Evolutionary conservation across 2,888 invertebrate species (phyloP), one percentile per base, ranked within the genome.

Genomic region (Tachina lurida): DNA sequence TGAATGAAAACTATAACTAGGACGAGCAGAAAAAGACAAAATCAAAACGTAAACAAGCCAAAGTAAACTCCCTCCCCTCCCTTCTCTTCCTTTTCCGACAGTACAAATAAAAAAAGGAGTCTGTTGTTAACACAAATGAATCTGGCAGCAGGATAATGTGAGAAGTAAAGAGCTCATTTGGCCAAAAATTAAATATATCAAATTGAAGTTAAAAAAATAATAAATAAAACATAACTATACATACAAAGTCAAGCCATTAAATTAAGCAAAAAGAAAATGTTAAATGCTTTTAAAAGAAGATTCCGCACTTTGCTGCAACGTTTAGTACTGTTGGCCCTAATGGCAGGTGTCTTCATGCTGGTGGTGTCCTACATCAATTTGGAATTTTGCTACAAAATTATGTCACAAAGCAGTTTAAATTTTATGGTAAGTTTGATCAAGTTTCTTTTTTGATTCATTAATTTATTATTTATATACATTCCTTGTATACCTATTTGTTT

Each of bases 351-450:
- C 19, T 90, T 90, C 60, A 89, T 92, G 65, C 88, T 91, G 78
- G 88, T 90, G 81, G 90, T 91, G 84, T 92, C 92, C 43, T 92
- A 92, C 80, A 89, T 92, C 76, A 91, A 92, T 88, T 88, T 92
- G 75, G 91, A 91, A 75, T 91, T 92, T 84, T 92, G 92, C 87
- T 92, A 91, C 73, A 91, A 90, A 82, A 89, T 92, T 63, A 90
- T 92, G 89, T 92, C 92, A 65, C 90, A 91, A 83, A 89, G 90
- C 79, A 91, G 90, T 73, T 89, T 92, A 81, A 92, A 89, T 82
- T 88, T 90, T 75, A 92, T 92, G 92, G 92, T 92, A 88, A 90
- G 87, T 62, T 12, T 52, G 7, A 31, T 31, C 0, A 31, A 31
- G 2, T 31, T 31, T 17, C 7, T 63, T 17, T 60, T 0, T 17